These are phyloP conservation scores for Cyclina sinensis DNA, from an alignment of 1,140 invertebrate genomes.

Conservation along the genomic window DNA sequence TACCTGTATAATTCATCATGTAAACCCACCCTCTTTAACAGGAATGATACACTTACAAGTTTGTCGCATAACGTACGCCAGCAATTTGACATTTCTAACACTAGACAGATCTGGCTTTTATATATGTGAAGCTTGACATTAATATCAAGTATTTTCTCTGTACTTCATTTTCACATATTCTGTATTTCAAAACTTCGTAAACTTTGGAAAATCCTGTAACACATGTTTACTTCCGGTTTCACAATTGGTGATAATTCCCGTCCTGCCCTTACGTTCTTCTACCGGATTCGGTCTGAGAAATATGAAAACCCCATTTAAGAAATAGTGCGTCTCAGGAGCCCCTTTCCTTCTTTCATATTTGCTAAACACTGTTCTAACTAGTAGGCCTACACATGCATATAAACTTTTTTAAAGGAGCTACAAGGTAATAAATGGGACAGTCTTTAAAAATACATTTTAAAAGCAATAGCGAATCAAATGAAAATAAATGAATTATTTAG, in stretches of 20 bases:
- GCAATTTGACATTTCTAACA: background rate
- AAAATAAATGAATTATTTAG: no score
- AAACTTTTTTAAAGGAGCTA: no score
- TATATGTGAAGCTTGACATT: background rate
- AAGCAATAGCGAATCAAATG: no score
- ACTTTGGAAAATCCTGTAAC: background rate
- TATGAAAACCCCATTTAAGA: no score
- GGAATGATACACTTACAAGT: background rate
- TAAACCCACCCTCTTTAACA: slow-evolving; percentile 1
- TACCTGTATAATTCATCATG: no score
- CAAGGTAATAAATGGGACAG: no score
- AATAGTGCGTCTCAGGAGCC: no score
- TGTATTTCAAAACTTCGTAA: background rate
- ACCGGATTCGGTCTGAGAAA: background rate
- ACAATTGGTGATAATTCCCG: background rate
- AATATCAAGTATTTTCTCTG: background rate
- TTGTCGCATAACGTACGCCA: background rate
- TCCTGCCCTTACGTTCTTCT: background rate
- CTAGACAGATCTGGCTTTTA: background rate
- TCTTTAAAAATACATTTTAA: no score
- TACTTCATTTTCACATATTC: background rate
- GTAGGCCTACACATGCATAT: no score
- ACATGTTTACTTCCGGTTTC: slow-evolving; percentile 36
- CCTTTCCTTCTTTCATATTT: no score
- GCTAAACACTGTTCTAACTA: no score